Evolutionary conservation across 1,140 invertebrate species (phyloP).

Genomic region (Nephila pilipes): DNA sequence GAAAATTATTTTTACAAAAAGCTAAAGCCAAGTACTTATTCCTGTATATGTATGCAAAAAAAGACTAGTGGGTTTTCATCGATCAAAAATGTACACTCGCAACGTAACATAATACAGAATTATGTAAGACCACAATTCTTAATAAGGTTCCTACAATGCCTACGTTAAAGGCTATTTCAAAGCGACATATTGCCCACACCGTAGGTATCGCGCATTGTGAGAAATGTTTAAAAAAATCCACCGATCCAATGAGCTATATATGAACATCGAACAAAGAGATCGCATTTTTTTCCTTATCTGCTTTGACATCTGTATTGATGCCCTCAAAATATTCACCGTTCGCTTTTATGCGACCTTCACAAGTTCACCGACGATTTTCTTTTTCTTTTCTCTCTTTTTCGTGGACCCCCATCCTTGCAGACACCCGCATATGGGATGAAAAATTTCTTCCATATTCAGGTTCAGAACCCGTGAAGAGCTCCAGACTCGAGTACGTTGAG

Average conservation of each 20-base stretch:
- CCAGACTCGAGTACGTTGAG: not conserved
- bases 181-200: not conserved
- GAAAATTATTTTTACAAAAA: too few species aligned
- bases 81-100: not conserved
- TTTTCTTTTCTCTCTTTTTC: not conserved
- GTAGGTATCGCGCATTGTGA: not conserved
- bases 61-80: not conserved
- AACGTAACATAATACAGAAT: slow-evolving; percentile 25
- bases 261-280: not conserved
- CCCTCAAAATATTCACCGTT: not conserved
- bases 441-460: not conserved
- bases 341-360: not conserved
- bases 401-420: not conserved
- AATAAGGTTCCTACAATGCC: not conserved
- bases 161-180: not conserved
- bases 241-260: not conserved
- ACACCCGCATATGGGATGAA: slow-evolving; percentile 14
- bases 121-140: slow-evolving; percentile 22
- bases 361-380: not conserved
- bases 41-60: not conserved
- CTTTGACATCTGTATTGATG: slow-evolving; percentile 35
- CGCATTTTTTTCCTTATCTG: not conserved
- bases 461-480: not conserved
- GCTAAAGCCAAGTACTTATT: too few species aligned
- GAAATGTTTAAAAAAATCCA: not conserved